A percentile compares a stretch with the other conserved stretches of the same genome.
Conservation (phyloP, 92 coral and sea anemone species). For the Meandrina meandrites region DNA sequence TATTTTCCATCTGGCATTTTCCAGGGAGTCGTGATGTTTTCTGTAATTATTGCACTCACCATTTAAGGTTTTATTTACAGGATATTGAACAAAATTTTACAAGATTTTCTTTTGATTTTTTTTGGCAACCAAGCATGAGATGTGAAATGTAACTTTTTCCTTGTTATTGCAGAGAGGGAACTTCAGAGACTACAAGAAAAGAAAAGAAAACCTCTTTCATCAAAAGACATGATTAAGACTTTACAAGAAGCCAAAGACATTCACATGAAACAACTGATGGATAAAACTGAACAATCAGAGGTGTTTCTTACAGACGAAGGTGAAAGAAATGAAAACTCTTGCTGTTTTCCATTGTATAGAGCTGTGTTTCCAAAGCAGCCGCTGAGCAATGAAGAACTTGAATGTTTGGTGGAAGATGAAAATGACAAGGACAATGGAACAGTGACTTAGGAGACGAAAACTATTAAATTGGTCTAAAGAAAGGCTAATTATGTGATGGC, state of each 20-base stretch:
- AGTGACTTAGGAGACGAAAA: neutral
- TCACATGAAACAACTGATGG: slow-evolving; percentile 59
- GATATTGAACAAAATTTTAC: no score
- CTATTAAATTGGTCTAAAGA: neutral
- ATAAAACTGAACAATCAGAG: slow-evolving; percentile 11
- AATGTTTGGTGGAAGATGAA: slow-evolving; percentile 62
- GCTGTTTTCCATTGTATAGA: slow-evolving; percentile 65
- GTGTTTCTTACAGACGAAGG: slow-evolving; percentile 52
- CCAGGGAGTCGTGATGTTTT: no score
- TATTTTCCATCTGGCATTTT: no score
- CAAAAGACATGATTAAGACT: slow-evolving; percentile 59
- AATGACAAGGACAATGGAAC: neutral
- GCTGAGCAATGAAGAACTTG: slow-evolving; percentile 70
- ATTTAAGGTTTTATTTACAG: no score
- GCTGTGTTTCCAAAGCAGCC: slow-evolving; percentile 81
- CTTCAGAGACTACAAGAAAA: slow-evolving; percentile 65
- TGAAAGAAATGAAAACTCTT: slow-evolving; percentile 37
- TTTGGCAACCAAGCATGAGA: no score
- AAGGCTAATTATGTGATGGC: no score
- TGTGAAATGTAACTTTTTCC: neutral
- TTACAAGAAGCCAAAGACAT: slow-evolving; percentile 62
- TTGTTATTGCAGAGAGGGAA: slow-evolving; percentile 43
- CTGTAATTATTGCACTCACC: no score
- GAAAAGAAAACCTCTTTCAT: slow-evolving; percentile 51
- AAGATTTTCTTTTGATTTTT: no score